Evolutionary conservation across 1,140 invertebrate genomes (phyloP), one percentile per base, ranked within the genome.

Genomic region (Schmidtea mediterranea): DNA sequence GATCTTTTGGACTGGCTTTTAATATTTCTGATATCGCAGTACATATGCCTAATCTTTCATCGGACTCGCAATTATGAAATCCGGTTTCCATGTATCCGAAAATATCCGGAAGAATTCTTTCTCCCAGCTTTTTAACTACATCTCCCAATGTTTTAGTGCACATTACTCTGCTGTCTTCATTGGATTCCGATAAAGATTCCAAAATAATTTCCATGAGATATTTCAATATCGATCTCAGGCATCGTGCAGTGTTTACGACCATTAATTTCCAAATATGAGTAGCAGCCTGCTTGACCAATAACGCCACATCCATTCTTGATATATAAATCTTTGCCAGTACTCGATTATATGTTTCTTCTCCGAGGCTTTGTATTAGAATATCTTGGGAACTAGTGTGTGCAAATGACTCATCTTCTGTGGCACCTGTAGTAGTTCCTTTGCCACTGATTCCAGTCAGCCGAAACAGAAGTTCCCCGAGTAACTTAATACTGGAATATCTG

Each of bases 1-100:
- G 46, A 56, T 95, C 89, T 57, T 76, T 76, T 47, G 80, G 87
- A 1, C 86, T 94, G 37, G 86, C 89, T 2, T 77, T 76, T 76
- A 97, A 90, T 55, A 98, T 97, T 72, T 98, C 92, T 1, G 82
- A 83, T 1, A 98, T 70, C 3, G 89, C 89, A 61, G 95, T 92
- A 63, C 89, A 94, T 10, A 97, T 90, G 56, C 89, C 90, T 67
- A 95, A 83, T 23, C 89, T 70, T 63, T 94, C 83, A 67, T 94
- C 87, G 8, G 82, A 63, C 43, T 79, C 73, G 43, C 83, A 76
- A 1, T 83, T 90, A 55, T 86, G 76, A 38, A 97, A 68, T 1
- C 87, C 86, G 51, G 75, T 73, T 65, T 97, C 86, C 39, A 98
- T 67, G 58, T 97, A 92, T 0, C 89, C 90, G 59, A 98, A 87